These are phyloP conservation scores for Hephaestus fuliginosus DNA, from an alignment of 2,797 vertebrate species.

Conservation along the genomic window DNA sequence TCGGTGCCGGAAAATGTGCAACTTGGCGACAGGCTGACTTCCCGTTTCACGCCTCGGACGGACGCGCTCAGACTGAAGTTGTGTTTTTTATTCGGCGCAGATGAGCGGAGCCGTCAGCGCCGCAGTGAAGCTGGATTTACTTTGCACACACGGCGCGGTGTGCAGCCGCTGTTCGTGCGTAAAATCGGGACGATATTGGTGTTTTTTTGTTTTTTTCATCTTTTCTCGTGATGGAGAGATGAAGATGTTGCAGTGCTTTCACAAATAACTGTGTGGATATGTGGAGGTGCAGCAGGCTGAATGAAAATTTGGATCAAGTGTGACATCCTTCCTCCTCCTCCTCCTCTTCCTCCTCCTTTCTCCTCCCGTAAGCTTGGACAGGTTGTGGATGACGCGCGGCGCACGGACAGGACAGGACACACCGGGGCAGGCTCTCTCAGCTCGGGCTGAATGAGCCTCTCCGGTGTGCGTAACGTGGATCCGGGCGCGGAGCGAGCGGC, in stretches of 20 bases:
- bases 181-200: not conserved
- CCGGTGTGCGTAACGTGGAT: not conserved
- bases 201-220: not conserved
- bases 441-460: not conserved
- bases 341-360: no score
- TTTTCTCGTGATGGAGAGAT: not conserved
- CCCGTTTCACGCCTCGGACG: not conserved
- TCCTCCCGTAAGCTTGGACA: slow-evolving; percentile 20
- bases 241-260: not conserved
- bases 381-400: slow-evolving; percentile 38
- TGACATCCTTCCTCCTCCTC: not conserved
- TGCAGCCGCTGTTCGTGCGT: slow-evolving; percentile 18
- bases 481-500: not conserved
- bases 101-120: slow-evolving; percentile 6
- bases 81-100: not conserved
- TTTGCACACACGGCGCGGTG: not conserved
- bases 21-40: slow-evolving; percentile 37
- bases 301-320: not conserved
- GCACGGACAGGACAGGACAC: not conserved
- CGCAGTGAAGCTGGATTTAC: not conserved
- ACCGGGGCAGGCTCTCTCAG: not conserved
- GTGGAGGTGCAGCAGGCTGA: not conserved
- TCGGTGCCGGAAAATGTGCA: slow-evolving; percentile 26
- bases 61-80: slow-evolving; percentile 23
- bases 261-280: not conserved